A percentile compares a stretch with the other conserved stretches of the same genome.
These are phyloP conservation scores for Craseonycteris thonglongyai DNA, from an alignment of 2,113 vertebrate species.

Conservation along the genomic window DNA sequence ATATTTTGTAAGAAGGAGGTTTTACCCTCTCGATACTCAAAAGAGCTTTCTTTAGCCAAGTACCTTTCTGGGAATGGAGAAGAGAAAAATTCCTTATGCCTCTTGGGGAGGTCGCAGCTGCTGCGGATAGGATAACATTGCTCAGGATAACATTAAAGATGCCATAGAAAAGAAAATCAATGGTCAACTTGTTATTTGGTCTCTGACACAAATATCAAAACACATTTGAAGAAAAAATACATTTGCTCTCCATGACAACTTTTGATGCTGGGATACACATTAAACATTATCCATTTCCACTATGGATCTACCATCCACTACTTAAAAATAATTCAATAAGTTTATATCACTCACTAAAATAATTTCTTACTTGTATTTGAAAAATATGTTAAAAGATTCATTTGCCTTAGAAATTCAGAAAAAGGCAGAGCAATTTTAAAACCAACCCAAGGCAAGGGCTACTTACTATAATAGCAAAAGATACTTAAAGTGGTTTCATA, in stretches of 20 bases:
- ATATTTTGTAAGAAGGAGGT: neutral
- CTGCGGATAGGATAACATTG: too few relatives aligned
- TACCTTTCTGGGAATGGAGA: neutral
- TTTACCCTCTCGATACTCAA: neutral
- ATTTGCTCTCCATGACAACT: neutral
- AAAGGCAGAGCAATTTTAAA: constrained; percentile 7
- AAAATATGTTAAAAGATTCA: neutral
- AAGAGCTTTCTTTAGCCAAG: neutral
- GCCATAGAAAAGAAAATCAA: neutral
- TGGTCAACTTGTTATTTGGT: neutral
- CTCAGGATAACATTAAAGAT: neutral
- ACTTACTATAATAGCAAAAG: neutral
- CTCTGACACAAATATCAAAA: constrained; percentile 5
- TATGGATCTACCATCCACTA: neutral
- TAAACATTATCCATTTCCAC: neutral
- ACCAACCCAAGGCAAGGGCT: neutral
- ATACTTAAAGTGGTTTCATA: neutral
- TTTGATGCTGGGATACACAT: neutral
- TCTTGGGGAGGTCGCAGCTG: neutral
- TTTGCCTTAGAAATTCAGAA: neutral
- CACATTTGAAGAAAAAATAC: neutral
- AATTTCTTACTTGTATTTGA: neutral
- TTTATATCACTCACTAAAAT: neutral
- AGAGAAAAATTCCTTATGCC: neutral
- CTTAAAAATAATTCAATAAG: neutral